Evolutionary conservation across 2,888 invertebrate genomes (phyloP), one percentile per base, ranked within the genome.

Genomic region (Ceriagrion tenellum): DNA sequence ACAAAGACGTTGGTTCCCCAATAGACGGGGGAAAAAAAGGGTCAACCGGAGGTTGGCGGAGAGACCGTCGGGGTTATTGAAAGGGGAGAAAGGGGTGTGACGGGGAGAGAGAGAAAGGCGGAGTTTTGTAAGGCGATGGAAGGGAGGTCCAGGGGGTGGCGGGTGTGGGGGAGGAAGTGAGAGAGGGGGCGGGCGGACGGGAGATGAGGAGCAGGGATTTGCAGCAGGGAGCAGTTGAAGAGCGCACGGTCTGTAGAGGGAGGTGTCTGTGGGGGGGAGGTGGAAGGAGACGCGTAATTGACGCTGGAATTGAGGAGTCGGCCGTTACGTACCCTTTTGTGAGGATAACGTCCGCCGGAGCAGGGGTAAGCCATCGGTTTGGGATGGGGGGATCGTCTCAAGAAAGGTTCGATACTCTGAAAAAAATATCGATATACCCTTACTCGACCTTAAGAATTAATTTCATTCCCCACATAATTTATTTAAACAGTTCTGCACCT

Each of bases 71-170:
- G 23, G 47, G 89, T 89, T 81, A 47, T 89, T 55, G 89, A 55
- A 55, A 12, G n/a, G 88, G 26, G 13, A 20, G 55, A 23, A 88
- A 40, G 10, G 3, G 20, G 13, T 18, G 55, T 47, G 55, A 89
- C 20, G 13, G 59, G 13, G n/a, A 89, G 89, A 88, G 88, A 88
- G 88, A 88, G 88, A 88, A 35, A 89, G 55, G 55, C 20, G n/a
- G 55, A 55, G 55, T 16, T 47, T 6, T 40, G 23, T 1, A 47
- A 40, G 23, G 13, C 35, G 56, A 90, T 30, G 56, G 30, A 20
- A 30, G 2, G 47, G 47, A 8, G 47, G 8, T 8, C 47, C 47
- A 47, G 47, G 47, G 47, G 2, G 47, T 47, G 47, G 8, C 2
- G 47, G 47, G 47, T 2, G 47, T 8, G 47, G 47, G 47, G 8